A percentile compares a stretch with the other conserved stretches of the same genome.
phyloP scores from a whole-genome alignment of 2,888 invertebrate species.

The Pomacea canaliculata region DNA sequence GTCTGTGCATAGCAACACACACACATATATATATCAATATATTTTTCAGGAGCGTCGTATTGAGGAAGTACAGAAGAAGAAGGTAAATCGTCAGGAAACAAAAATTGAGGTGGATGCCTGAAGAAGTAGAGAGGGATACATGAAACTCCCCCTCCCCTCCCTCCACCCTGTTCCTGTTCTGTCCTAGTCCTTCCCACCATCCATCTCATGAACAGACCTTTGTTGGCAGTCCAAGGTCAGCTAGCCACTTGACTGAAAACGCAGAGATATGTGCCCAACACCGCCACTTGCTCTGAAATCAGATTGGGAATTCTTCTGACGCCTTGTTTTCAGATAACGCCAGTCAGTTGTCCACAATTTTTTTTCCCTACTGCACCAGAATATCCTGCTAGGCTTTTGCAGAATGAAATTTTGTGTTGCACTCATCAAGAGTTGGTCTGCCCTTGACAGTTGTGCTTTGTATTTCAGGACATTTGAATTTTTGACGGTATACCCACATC shows the following conservation, averaged over 20 bases:
- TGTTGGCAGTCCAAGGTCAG: neutral
- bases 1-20: no score
- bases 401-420: no score
- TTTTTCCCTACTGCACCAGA: no score
- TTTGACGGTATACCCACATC: no score
- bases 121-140: slow-evolving; percentile 71
- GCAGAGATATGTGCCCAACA: neutral
- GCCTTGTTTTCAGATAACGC: no score
- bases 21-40: neutral
- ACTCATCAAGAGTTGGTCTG: no score
- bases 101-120: slow-evolving; percentile 7
- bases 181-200: neutral
- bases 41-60: slow-evolving; percentile 86
- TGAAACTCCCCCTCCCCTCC: neutral
- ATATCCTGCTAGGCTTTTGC: no score
- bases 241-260: neutral
- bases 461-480: no score
- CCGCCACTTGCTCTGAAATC: neutral
- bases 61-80: slow-evolving; percentile 89
- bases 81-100: neutral
- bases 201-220: neutral
- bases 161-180: neutral
- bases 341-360: no score
- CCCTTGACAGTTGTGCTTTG: no score
- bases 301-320: neutral